Evolutionary conservation across 2,113 vertebrate genomes (phyloP).

Genomic region (Mirounga angustirostris): DNA sequence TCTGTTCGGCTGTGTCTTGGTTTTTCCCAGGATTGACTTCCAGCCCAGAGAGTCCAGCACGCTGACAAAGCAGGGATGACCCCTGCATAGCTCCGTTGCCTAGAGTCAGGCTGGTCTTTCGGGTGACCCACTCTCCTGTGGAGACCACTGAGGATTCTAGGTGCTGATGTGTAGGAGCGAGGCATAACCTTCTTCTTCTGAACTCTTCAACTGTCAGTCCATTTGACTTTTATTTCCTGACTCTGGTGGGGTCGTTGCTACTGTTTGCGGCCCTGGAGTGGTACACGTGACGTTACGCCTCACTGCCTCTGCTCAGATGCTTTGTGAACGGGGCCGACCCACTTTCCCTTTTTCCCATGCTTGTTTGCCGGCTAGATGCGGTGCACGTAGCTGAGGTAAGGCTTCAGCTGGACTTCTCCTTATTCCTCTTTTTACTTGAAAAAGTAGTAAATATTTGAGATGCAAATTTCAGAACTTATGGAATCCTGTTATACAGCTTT

Average conservation of each 20-base stretch:
- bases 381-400: neutral
- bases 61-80: neutral
- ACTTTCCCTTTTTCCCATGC: neutral
- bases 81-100: neutral
- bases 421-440: slow-evolving; percentile 2
- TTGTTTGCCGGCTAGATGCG: neutral
- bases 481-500: slow-evolving; percentile 37
- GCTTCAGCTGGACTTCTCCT: neutral
- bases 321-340: neutral
- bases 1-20: neutral
- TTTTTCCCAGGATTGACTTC: neutral
- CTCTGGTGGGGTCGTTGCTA: neutral
- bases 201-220: neutral
- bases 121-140: neutral
- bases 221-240: neutral
- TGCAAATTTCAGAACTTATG: neutral
- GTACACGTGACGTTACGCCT: fast-evolving
- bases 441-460: slow-evolving; percentile 38
- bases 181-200: neutral
- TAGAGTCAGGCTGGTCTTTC: neutral
- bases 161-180: neutral
- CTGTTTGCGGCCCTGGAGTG: neutral
- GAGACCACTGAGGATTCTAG: neutral
- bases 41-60: neutral
- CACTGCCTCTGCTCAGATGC: neutral